Evolutionary conservation across 2,113 vertebrate species (phyloP).

Genomic region (Pundamilia nyererei): DNA sequence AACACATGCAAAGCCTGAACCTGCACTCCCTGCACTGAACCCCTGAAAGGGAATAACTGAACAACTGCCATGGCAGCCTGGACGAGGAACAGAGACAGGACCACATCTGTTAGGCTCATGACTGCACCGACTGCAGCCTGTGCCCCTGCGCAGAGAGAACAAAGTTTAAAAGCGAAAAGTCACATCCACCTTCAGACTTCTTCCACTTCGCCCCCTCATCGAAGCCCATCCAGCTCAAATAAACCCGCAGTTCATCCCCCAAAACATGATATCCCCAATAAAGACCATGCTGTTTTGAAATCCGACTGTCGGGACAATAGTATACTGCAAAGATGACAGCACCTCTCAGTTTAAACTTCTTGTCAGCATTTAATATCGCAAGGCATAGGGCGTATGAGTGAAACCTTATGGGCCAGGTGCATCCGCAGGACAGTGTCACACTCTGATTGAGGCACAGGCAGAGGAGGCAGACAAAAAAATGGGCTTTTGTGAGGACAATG

Average conservation of each 20-base stretch:
- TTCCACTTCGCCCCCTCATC: constrained; percentile 21
- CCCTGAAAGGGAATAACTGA: constrained; percentile 46
- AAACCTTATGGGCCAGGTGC: constrained; percentile 64
- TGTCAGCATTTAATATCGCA: constrained; percentile 48
- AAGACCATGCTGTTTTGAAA: constrained; percentile 34
- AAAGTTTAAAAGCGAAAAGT: constrained; percentile 5
- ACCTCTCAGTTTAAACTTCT: constrained; percentile 19
- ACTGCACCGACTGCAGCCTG: constrained; percentile 18
- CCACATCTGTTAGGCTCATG: constrained; percentile 72
- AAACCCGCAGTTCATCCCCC: not conserved
- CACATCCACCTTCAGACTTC: constrained; percentile 31
- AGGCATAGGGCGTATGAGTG: constrained; percentile 39
- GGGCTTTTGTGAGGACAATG: constrained; percentile 55
- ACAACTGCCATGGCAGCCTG: constrained; percentile 45
- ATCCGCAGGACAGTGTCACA: constrained; percentile 47
- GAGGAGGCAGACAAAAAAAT: constrained; percentile 43
- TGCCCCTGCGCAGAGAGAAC: constrained; percentile 15
- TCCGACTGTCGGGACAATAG: constrained; percentile 6
- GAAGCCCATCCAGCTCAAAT: constrained; percentile 12
- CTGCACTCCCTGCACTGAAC: constrained; percentile 33
- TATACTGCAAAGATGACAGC: constrained; percentile 27
- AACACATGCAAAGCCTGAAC: constrained; percentile 57
- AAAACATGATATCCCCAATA: constrained; percentile 24
- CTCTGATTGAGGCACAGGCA: constrained; percentile 42
- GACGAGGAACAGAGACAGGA: constrained; percentile 49